Evolutionary conservation across 1,140 invertebrate species (phyloP).

Genomic region (Apis dorsata): DNA sequence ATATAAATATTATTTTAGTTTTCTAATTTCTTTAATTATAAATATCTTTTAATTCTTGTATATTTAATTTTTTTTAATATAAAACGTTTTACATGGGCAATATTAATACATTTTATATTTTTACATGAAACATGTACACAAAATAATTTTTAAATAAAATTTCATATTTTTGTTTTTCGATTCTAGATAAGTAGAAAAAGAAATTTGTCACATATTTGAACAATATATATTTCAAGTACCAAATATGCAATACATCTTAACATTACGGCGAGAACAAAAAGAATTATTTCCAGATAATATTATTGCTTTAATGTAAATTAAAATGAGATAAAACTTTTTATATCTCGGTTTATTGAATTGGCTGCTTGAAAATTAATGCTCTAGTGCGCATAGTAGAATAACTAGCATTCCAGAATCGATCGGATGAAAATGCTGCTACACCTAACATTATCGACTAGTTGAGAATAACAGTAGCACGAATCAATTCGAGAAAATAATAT

Average conservation of each 20-base stretch:
- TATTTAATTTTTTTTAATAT: neutral
- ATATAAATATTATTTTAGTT: neutral
- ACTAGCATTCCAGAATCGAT: slow-evolving; percentile 48
- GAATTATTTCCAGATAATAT: slow-evolving; percentile 22
- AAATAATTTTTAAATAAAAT: neutral
- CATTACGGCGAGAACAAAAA: slow-evolving; percentile 41
- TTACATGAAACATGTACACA: neutral
- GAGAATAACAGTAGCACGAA: slow-evolving; percentile 14
- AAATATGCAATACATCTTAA: slow-evolving; percentile 64
- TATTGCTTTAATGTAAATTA: slow-evolving; percentile 38
- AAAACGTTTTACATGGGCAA: neutral
- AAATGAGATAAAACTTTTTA: slow-evolving; percentile 12
- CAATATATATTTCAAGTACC: slow-evolving; percentile 63
- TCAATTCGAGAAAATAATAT: slow-evolving; percentile 31
- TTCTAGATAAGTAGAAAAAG: neutral
- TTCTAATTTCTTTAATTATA: neutral
- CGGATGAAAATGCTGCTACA: slow-evolving; percentile 37
- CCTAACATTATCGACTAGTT: slow-evolving; percentile 46
- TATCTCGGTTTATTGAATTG: slow-evolving; percentile 33
- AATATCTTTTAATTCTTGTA: neutral
- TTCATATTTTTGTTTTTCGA: neutral
- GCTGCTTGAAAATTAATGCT: slow-evolving; percentile 37
- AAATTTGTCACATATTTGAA: slow-evolving; percentile 39
- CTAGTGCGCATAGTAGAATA: slow-evolving; percentile 44
- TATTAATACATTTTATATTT: neutral